phyloP scores from a whole-genome alignment of 2,113 vertebrate species.

The Stomatorhinus ivindoensis region DNA sequence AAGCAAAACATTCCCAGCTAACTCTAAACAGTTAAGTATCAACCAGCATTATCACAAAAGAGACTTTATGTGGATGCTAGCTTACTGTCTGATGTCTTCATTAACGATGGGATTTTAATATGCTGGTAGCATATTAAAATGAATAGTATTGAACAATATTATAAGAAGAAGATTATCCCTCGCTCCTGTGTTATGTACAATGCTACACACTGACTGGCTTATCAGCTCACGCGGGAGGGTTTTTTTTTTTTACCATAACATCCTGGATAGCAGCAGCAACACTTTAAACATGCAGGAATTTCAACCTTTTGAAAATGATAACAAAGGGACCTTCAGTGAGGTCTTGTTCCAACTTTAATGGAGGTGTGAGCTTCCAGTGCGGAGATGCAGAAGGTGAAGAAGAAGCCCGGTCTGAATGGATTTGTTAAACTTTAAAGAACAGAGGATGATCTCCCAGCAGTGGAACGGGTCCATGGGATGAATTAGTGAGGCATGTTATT shows the following conservation, averaged over 20 bases:
- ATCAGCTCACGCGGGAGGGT: background rate
- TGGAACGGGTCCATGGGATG: slow-evolving; percentile 48
- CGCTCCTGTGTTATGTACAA: background rate
- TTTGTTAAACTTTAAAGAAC: slow-evolving; percentile 47
- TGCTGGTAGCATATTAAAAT: background rate
- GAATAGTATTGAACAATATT: background rate
- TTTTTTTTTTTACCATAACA: background rate
- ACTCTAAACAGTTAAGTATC: background rate
- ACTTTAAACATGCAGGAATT: background rate
- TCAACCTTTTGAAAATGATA: slow-evolving; percentile 24
- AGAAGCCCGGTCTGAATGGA: slow-evolving; percentile 41
- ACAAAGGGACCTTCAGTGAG: slow-evolving; percentile 51
- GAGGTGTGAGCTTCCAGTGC: background rate
- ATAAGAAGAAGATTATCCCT: background rate
- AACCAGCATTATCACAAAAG: background rate
- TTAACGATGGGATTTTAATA: background rate
- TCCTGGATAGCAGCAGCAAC: background rate
- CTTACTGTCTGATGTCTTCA: background rate
- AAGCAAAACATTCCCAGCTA: background rate
- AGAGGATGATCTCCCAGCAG: slow-evolving; percentile 55
- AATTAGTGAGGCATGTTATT: slow-evolving; percentile 56
- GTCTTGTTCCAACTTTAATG: slow-evolving; percentile 42
- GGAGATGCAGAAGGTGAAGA: slow-evolving; percentile 51
- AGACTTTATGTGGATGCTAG: background rate
- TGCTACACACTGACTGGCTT: background rate